Evolutionary conservation across 1,140 invertebrate species (phyloP).

Genomic region (Sarcophaga bullata): DNA sequence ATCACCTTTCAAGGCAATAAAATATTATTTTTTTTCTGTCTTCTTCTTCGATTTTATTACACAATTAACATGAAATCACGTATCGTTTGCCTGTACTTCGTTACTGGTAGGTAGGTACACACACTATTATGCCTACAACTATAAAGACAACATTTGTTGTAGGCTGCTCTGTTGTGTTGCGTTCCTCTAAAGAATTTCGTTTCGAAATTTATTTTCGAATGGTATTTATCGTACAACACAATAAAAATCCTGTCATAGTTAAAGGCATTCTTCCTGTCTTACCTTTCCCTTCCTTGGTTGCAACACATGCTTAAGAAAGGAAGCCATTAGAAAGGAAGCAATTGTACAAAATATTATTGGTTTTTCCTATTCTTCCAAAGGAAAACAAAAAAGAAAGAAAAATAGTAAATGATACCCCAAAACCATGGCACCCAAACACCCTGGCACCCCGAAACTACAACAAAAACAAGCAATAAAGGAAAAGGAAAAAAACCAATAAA

Average conservation of each 20-base stretch:
- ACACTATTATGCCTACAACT: too few relatives aligned
- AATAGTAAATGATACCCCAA: too few relatives aligned
- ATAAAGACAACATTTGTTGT: too few relatives aligned
- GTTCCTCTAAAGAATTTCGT: too few relatives aligned
- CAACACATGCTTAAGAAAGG: neutral
- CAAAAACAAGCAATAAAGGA: neutral
- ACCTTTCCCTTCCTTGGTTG: too few relatives aligned
- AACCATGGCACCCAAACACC: neutral
- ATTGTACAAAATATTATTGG: conserved; percentile 9
- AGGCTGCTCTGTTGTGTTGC: too few relatives aligned
- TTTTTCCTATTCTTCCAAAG: neutral
- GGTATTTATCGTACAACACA: neutral
- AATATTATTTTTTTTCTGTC: neutral
- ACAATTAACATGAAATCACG: conserved; percentile 45
- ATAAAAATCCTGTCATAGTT: conserved; percentile 11
- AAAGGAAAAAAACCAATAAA: conserved; percentile 5
- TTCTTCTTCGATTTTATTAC: conserved; percentile 24
- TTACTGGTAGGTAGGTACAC: too few relatives aligned
- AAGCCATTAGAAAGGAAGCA: neutral
- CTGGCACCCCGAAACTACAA: neutral
- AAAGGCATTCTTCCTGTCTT: neutral
- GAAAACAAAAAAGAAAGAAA: neutral
- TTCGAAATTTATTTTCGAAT: too few relatives aligned
- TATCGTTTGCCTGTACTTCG: neutral
- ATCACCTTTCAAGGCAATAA: conserved; percentile 13